Evolutionary conservation across 2,888 invertebrate species (phyloP).

Genomic region (Cerceris ruficornis): DNA sequence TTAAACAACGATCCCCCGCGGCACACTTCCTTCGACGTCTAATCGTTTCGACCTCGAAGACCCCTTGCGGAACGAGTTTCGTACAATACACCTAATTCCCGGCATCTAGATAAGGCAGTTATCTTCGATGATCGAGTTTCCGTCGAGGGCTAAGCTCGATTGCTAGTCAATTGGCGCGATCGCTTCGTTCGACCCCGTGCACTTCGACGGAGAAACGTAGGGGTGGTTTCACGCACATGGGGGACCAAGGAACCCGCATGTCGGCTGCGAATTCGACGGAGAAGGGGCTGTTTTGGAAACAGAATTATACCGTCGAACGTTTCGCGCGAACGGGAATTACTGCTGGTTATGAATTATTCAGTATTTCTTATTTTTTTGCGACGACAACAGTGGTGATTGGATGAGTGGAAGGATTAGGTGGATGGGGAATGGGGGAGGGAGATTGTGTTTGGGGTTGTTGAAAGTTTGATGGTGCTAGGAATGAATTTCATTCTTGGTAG

Average conservation of each 20-base stretch:
- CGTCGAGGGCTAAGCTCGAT: conserved; percentile 65
- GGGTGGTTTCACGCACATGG: conserved; percentile 49
- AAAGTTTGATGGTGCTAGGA: too few species aligned
- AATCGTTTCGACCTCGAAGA: conserved; percentile 72
- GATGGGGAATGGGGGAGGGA: background rate
- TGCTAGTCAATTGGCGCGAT: conserved; percentile 69
- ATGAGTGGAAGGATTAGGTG: background rate
- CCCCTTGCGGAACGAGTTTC: conserved; percentile 62
- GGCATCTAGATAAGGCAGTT: conserved; percentile 73
- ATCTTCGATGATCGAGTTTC: conserved; percentile 71
- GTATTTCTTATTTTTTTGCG: conserved; percentile 6
- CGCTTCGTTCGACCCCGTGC: conserved; percentile 62
- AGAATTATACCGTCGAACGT: conserved; percentile 65
- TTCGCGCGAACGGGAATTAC: conserved; percentile 2
- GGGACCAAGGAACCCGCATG: conserved; percentile 63
- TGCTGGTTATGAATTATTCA: conserved; percentile 72
- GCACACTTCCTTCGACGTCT: conserved; percentile 21
- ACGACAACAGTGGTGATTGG: background rate
- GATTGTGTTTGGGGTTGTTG: background rate
- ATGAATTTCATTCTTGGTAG: too few species aligned
- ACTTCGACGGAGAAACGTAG: conserved; percentile 35
- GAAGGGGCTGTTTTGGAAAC: conserved; percentile 72
- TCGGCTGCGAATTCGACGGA: conserved; percentile 29
- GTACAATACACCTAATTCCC: conserved; percentile 73
- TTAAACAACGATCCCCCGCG: background rate